phyloP scores from a whole-genome alignment of 2,797 vertebrate species.

The Sebastes diploproa region DNA sequence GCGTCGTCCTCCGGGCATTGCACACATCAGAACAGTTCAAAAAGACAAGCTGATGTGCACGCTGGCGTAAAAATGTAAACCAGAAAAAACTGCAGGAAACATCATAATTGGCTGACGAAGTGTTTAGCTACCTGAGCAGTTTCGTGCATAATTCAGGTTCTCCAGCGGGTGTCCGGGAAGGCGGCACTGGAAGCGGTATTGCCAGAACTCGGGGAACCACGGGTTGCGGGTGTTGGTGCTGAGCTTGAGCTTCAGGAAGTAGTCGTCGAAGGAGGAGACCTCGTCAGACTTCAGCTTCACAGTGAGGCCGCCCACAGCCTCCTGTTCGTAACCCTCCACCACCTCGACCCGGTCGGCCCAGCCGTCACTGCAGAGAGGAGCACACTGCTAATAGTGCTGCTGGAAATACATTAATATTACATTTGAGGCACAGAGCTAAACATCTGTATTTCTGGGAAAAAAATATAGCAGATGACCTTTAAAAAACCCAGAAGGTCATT shows the following conservation, averaged over 20 bases:
- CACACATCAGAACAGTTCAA: slow-evolving; percentile 44
- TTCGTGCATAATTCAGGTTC: slow-evolving; percentile 90
- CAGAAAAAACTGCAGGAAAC: slow-evolving; percentile 17
- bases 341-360: slow-evolving; percentile 99
- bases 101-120: background rate
- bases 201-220: slow-evolving; percentile 99
- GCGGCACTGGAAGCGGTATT: slow-evolving; percentile 96
- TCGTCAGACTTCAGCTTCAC: slow-evolving; percentile 96
- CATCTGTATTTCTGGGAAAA: background rate
- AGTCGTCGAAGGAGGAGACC: slow-evolving; percentile 93
- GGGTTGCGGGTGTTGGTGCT: slow-evolving; percentile 94
- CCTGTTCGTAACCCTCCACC: slow-evolving; percentile 94
- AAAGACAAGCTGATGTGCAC: slow-evolving; percentile 36
- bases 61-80: background rate
- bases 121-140: slow-evolving; percentile 92
- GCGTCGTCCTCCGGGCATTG: slow-evolving; percentile 39
- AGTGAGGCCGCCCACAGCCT: slow-evolving; percentile 95
- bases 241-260: slow-evolving; percentile 92
- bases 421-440: background rate
- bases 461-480: background rate
- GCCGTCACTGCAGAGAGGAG: slow-evolving; percentile 85
- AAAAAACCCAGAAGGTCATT: background rate
- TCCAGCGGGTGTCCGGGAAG: slow-evolving; percentile 92
- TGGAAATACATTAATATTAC: background rate
- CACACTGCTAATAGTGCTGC: background rate